A percentile compares a stretch with the other conserved stretches of the same genome.
Evolutionary conservation across 2,113 vertebrate genomes (phyloP).

Genomic region (Isichthys henryi): DNA sequence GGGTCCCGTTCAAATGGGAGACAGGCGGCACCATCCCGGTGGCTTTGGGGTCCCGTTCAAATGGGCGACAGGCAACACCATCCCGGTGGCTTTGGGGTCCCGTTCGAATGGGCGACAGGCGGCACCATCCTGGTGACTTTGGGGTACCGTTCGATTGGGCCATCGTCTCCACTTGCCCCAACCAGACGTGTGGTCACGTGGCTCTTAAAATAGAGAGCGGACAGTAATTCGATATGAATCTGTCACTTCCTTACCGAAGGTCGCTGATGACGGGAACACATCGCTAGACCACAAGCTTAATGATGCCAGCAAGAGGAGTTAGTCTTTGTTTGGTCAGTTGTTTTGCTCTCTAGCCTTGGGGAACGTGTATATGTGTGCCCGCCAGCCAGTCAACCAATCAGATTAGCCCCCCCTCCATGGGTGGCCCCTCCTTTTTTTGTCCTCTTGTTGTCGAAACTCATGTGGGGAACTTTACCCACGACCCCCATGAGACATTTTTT

Average conservation of each 20-base stretch:
- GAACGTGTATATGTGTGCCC: background rate
- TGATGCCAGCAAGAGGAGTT: background rate
- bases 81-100: background rate
- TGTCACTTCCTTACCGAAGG: background rate
- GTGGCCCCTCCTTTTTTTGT: slow-evolving; percentile 9
- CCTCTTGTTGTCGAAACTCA: background rate
- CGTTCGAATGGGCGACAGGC: background rate
- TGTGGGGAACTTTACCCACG: slow-evolving; percentile 53
- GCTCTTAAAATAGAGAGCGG: background rate
- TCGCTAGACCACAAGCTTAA: background rate
- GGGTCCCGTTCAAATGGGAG: background rate
- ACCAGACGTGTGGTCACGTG: background rate
- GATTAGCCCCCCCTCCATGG: background rate
- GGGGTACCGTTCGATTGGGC: background rate
- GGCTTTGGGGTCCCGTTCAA: background rate
- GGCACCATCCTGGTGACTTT: background rate
- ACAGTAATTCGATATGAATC: background rate
- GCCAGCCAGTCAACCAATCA: slow-evolving; percentile 5
- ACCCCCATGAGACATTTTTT: slow-evolving; percentile 55
- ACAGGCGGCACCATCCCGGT: background rate
- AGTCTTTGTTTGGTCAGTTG: background rate
- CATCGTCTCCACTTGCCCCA: background rate
- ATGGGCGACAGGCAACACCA: background rate
- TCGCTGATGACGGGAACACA: background rate
- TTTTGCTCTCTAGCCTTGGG: background rate